Base-by-base conservation (phyloP, 2,888 invertebrate genomes). In the Nasonovia ribisnigri region DNA sequence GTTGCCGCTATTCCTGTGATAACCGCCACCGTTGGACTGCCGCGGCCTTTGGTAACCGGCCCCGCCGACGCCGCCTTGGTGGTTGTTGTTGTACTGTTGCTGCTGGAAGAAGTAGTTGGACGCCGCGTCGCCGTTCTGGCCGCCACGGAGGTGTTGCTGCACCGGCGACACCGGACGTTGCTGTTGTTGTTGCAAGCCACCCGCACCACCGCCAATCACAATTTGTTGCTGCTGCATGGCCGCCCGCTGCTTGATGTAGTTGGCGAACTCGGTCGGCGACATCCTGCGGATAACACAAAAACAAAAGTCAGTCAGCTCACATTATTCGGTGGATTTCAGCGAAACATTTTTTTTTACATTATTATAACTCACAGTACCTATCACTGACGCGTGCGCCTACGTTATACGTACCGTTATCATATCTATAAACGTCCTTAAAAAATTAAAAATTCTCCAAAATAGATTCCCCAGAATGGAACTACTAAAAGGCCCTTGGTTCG, bases 201-300 rank as follows among this genome's bases (percentile, higher is more conserved):
- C 54, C 13, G 51, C 51, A 20, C 54, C 67, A 1, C 54, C 95
- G 95, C 43, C 95, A 95, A 88, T 94, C 90, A 94, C 94, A 51
- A 94, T 94, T 91, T 94, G 95, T 88, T 95, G 94, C 96, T 98
- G 98, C 96, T 98, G 98, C 96, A 98, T 98, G 96, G 98, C 97
- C 95, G 98, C 98, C 95, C 98, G 97, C 96, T 99, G 98, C 96
- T 99, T 99, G 96, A 99, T 98, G 97, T 98, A 99, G 96, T 98
- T 98, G 96, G 98, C 98, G 97, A 99, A 99, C 96, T 99, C 99
- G 95, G 99, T 99, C 95, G 99, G 99, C 94, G 99, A 99, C 98
- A 99, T 98, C 96, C 99, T 97, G 96, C 95, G 95, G 94, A 54
- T 87, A 77, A 57, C 67, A 11, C 88, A 92, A 29, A 90, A 92